Evolutionary conservation across 2,797 vertebrate genomes (phyloP), one percentile per base, ranked within the genome.

Genomic region (Melanotaenia pygmaea): DNA sequence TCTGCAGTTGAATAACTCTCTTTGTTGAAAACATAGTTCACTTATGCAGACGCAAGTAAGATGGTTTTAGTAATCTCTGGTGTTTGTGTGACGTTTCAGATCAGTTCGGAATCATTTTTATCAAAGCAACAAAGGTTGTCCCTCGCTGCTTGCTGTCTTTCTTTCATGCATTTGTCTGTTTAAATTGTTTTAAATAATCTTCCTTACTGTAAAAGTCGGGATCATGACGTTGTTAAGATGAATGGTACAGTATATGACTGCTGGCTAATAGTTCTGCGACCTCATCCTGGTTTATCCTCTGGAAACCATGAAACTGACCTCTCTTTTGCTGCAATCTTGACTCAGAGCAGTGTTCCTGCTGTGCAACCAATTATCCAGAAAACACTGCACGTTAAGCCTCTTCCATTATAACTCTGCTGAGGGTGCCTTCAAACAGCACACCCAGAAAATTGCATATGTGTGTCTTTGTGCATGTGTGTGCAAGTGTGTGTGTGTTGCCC

Each of bases 291-390:
- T 71, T 76, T 56, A 73, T 65, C 47, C 30, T 43, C 57, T 70
- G 9, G 51, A 72, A 32, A 37, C 50, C 30, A 24, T 58, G 24
- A 26, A 57, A 28, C 3, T 0, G 16, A 22, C 5, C 4, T 63
- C 0, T 64, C 0, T 70, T 70, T 47, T 47, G 32, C 30, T 28
- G 37, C 53, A 32, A 3, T 4, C n/a, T 22, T 50, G 20, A n/a
- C 20, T 50, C 24, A 18, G 57, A 59, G 59, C 34, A 4, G 4
- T 12, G 32, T 16, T 65, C 77, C 71, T 53, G 32, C 83, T 74
- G 67, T 16, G 58, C 7, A 68, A 65, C 37, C 66, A 71, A 84
- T 77, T 62, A 79, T 68, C 45, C 54, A 14, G 43, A 70, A 61
- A 69, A n/a, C 64, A 3, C 45, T 47, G 26, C 72, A 14, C 26